A percentile compares a stretch with the other conserved stretches of the same genome.
Evolutionary conservation across 2,797 vertebrate genomes (phyloP).

Genomic region (Scolopax bukidnonensis): DNA sequence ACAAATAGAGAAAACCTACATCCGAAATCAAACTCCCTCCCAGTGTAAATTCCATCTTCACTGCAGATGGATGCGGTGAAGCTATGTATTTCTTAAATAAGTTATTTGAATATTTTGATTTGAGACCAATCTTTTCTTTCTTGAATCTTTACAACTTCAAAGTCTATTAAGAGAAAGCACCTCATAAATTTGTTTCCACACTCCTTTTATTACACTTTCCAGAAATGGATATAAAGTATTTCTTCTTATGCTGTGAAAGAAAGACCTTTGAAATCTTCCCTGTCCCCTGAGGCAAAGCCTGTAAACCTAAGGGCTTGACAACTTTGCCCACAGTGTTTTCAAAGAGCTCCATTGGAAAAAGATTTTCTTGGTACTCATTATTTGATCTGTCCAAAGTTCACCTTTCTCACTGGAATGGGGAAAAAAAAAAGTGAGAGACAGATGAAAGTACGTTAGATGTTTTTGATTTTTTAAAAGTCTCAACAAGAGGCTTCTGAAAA

Average conservation of each 20-base stretch:
- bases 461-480: conserved; percentile 47
- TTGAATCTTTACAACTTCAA: neutral
- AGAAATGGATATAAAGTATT: neutral
- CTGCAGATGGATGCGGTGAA: neutral
- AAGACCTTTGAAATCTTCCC: conserved; percentile 34
- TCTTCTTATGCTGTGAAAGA: neutral
- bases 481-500: conserved; percentile 52
- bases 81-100: neutral
- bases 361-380: conserved; percentile 45
- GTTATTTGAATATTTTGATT: neutral
- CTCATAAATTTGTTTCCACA: neutral
- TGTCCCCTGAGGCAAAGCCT: conserved; percentile 3
- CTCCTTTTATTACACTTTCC: neutral
- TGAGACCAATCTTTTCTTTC: neutral
- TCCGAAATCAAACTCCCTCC: neutral
- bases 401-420: neutral
- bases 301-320: conserved; percentile 44
- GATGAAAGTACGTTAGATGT: conserved; percentile 47
- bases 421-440: neutral
- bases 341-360: conserved; percentile 23
- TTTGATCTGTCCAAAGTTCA: conserved; percentile 43
- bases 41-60: neutral
- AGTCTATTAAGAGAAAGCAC: neutral
- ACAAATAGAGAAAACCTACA: neutral
- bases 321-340: conserved; percentile 38